phyloP scores from a whole-genome alignment of 2,797 vertebrate genomes.

The Poecilia velifera region DNA sequence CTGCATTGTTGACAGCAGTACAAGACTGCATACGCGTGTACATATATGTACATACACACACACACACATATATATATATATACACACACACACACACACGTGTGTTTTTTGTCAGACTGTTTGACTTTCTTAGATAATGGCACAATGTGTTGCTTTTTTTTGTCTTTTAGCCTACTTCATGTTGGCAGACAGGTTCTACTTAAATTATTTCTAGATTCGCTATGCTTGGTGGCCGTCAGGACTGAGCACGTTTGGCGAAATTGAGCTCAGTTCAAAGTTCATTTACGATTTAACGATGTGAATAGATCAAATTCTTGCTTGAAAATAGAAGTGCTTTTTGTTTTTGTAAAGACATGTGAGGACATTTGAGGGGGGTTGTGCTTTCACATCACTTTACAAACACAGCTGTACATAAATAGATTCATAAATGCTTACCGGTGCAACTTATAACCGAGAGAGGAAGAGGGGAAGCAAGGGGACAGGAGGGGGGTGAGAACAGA shows the following conservation, averaged over 20 bases:
- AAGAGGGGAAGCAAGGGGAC: slow-evolving; percentile 23
- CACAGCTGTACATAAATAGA: slow-evolving; percentile 38
- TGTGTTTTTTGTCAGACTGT: background rate
- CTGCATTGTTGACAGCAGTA: no score
- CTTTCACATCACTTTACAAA: background rate
- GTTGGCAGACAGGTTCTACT: background rate
- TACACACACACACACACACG: no score
- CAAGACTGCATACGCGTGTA: no score
- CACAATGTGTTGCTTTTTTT: background rate
- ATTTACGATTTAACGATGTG: background rate
- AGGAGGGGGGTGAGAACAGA: slow-evolving; percentile 27
- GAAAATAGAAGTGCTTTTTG: background rate
- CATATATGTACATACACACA: no score
- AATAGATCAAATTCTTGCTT: no score
- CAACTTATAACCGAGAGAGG: slow-evolving; percentile 42
- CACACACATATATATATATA: no score
- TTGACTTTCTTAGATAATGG: background rate
- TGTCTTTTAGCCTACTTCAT: background rate
- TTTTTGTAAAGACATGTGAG: background rate
- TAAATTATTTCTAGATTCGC: background rate
- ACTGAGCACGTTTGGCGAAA: no score
- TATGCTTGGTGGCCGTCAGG: background rate
- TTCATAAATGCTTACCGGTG: slow-evolving; percentile 50
- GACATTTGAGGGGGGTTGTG: background rate
- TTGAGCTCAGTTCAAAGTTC: background rate